Evolutionary conservation across 1,140 invertebrate genomes (phyloP).

Genomic region (Campoletis sonorensis): DNA sequence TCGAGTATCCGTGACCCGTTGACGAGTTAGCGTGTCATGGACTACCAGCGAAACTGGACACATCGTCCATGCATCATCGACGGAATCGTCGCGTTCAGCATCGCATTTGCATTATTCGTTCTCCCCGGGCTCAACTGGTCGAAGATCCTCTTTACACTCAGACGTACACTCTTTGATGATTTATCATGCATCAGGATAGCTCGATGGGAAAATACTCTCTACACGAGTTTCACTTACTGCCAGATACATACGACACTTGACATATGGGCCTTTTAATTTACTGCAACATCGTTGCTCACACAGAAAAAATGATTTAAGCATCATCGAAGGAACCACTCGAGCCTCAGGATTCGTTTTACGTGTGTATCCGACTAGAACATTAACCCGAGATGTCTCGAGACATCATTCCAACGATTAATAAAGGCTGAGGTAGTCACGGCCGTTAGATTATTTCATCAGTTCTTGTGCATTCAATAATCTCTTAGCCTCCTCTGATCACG

Average conservation of each 20-base stretch:
- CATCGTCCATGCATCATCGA: constrained; percentile 34
- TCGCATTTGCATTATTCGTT: constrained; percentile 12
- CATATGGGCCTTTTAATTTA: constrained; percentile 16
- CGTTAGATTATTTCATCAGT: constrained; percentile 37
- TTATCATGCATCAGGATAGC: not conserved
- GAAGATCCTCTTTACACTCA: not conserved
- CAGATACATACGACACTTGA: not conserved
- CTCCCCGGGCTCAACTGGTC: constrained; percentile 4
- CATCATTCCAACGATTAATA: constrained; percentile 14
- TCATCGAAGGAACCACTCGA: not conserved
- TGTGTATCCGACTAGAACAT: not conserved
- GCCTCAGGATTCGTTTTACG: not conserved
- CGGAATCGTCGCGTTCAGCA: constrained; percentile 24
- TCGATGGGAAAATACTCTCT: constrained; percentile 1
- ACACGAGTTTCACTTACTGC: constrained; percentile 1
- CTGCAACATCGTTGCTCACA: not conserved
- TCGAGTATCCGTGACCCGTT: constrained; percentile 40
- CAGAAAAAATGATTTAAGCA: not conserved
- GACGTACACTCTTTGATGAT: not conserved
- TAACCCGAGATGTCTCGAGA: not conserved
- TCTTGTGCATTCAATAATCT: constrained; percentile 6
- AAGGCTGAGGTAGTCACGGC: not conserved
- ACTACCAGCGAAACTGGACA: constrained; percentile 9
- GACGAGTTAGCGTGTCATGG: constrained; percentile 45
- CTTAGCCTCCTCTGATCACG: not conserved